Base-by-base conservation (phyloP, 2,797 vertebrate species). In the Sciurus carolinensis region DNA sequence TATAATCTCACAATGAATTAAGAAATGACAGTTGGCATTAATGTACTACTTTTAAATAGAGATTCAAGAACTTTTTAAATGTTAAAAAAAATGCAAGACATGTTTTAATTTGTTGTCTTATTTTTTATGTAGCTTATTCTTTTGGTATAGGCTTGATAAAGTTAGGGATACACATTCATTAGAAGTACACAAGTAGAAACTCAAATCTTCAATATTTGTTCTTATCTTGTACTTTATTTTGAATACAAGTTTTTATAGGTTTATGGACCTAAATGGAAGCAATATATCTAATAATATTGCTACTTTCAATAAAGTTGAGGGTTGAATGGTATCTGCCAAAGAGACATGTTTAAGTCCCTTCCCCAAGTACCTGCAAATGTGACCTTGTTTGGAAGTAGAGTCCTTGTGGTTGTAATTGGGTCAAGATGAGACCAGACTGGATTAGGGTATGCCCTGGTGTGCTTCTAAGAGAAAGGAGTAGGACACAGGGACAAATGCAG, bases 51-150 rank as follows among this genome's bases (percentile, higher is more conserved):
- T 96, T 92, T 28, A 86, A 95, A 95, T 30, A 87, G 82, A 95
- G 52, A 71, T 88, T 76, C 89, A 62, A 64, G 76, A 79, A 71
- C 22, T 9, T 88, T 86, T 87, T 62, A 94, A 92, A 72, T 81
- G 14, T 36, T 95, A 3, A 30, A 90, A 96, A 89, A 84, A 88
- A 57, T 83, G 26, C 3, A 96, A 42, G n/a, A 94, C 26, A 57
- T 18, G 71, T 81, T 96, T 91, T 94, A 89, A 95, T 80, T 89
- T 92, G 14, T 76, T 67, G 64, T 72, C 59, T 71, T 89, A 92
- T 80, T 88, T 92, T 95, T 44, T 33, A 86, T 73, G 10, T 80
- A 77, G 89, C 89, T 92, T 75, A 86, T 33, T 92, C 92, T 91
- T 92, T 77, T 67, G 39, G 39, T 67, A 83, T 8, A 69, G 75